A percentile compares a stretch with the other conserved stretches of the same genome.
These are phyloP conservation scores for Zygothrica quintamaculata DNA, from an alignment of 2,888 invertebrate genomes.

Conservation along the genomic window DNA sequence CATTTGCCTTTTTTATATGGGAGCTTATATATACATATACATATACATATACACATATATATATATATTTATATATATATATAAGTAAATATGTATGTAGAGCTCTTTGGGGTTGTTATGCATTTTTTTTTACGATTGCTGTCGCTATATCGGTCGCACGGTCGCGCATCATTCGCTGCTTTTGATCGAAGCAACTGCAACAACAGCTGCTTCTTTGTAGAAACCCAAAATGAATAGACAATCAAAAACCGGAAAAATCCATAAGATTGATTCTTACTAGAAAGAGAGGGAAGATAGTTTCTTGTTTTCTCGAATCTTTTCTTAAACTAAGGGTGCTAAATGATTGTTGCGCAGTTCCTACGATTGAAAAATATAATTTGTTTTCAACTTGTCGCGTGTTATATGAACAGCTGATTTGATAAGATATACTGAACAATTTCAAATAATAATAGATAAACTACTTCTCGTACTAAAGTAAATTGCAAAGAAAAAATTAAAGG, in stretches of 20 bases:
- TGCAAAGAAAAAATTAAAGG: too few relatives aligned
- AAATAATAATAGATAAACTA: too few relatives aligned
- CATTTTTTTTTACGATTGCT: constrained; percentile 30
- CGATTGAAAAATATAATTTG: neutral
- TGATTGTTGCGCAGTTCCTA: neutral
- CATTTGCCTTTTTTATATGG: constrained; percentile 34
- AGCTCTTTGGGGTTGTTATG: constrained; percentile 52
- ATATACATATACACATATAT: too few relatives aligned
- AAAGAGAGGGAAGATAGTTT: too few relatives aligned
- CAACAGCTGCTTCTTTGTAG: constrained; percentile 19
- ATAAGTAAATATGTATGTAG: constrained; percentile 23
- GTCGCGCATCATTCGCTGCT: constrained; percentile 49
- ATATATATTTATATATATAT: constrained; percentile 8
- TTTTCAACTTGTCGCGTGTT: neutral
- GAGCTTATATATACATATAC: constrained; percentile 40
- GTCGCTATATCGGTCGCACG: constrained; percentile 60
- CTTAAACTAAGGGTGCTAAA: too few relatives aligned
- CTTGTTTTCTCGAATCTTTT: too few relatives aligned
- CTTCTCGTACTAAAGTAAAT: too few relatives aligned
- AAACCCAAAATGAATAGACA: constrained; percentile 1
- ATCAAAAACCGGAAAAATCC: too few relatives aligned
- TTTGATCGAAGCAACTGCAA: constrained; percentile 58
- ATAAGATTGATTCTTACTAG: too few relatives aligned
- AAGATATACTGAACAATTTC: neutral
- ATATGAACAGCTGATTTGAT: neutral